These are phyloP conservation scores for Caenorhabditis imperialis DNA, from an alignment of 2,888 invertebrate species.

Conservation along the genomic window DNA sequence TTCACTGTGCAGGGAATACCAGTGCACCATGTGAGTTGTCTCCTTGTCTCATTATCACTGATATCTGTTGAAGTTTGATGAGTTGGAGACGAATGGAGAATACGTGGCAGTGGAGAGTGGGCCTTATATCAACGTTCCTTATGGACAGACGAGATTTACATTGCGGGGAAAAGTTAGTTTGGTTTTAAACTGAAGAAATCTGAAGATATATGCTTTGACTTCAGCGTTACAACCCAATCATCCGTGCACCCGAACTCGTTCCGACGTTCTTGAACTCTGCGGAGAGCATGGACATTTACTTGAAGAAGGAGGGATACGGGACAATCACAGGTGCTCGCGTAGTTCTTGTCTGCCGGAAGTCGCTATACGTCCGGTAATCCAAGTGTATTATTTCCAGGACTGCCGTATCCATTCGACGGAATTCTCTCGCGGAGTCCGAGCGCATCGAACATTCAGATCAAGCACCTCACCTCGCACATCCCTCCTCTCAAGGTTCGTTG, in stretches of 20 bases:
- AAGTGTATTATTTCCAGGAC: slow-evolving; percentile 38
- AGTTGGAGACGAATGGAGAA: slow-evolving; percentile 62
- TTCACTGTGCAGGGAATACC: slow-evolving; percentile 53
- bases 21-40: slow-evolving; percentile 59
- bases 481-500: slow-evolving; percentile 45
- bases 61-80: slow-evolving; percentile 72
- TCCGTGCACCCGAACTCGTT: slow-evolving; percentile 32
- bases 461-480: slow-evolving; percentile 50
- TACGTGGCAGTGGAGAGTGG: slow-evolving; percentile 66
- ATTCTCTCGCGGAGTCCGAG: slow-evolving; percentile 61
- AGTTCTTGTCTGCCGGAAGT: slow-evolving; percentile 3
- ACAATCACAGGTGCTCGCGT: slow-evolving; percentile 57
- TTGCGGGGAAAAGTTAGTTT: slow-evolving; percentile 39
- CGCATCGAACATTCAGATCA: slow-evolving; percentile 59
- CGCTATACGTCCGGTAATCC: slow-evolving; percentile 29
- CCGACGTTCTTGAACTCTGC: slow-evolving; percentile 61
- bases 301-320: slow-evolving; percentile 65
- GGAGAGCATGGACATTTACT: slow-evolving; percentile 64
- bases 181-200: background rate
- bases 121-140: slow-evolving; percentile 58
- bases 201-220: background rate
- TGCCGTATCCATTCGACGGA: slow-evolving; percentile 65
- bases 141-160: slow-evolving; percentile 53
- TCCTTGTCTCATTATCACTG: too few relatives aligned
- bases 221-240: slow-evolving; percentile 56